phyloP scores from a whole-genome alignment of 30 jellyfish, hydroid and myxozoan genomes.

The Hydractinia symbiolongicarpus region DNA sequence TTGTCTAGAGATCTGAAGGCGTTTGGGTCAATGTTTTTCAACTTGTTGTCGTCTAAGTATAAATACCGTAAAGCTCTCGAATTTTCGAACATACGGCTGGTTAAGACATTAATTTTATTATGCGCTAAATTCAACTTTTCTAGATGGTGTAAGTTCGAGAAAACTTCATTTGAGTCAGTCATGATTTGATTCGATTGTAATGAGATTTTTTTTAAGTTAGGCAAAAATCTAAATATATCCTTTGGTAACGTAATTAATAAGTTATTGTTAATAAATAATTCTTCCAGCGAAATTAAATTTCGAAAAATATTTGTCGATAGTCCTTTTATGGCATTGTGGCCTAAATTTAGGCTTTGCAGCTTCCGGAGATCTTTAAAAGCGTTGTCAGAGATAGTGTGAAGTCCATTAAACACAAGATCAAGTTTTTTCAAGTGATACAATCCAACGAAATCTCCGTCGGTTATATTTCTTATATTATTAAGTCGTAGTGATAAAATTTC shows the following conservation, averaged over 20 bases:
- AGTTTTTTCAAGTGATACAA: constrained; percentile 45
- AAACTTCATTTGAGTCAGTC: constrained; percentile 4
- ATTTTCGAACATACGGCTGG: constrained; percentile 39
- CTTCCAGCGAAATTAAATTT: constrained; percentile 58
- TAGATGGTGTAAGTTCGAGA: constrained; percentile 32
- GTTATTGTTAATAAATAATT: constrained; percentile 71
- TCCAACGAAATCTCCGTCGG: constrained; percentile 40
- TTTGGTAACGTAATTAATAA: constrained; percentile 38
- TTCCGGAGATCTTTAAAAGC: constrained; percentile 42
- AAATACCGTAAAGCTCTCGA: constrained; percentile 40
- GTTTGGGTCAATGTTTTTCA: constrained; percentile 42
- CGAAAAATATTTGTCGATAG: constrained; percentile 46
- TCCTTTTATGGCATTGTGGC: constrained; percentile 50
- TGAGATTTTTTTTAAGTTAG: constrained; percentile 35
- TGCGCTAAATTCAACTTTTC: constrained; percentile 57
- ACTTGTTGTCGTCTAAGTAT: constrained; percentile 51
- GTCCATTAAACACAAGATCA: constrained; percentile 43
- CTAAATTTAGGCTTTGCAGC: constrained; percentile 60
- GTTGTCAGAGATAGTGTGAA: constrained; percentile 56
- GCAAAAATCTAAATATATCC: constrained; percentile 37
- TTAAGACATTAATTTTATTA: constrained; percentile 41
- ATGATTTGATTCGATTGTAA: constrained; percentile 57
- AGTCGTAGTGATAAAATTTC: constrained; percentile 67
- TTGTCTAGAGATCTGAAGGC: constrained; percentile 45
- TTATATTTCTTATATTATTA: constrained; percentile 36